Percentiles rank a stretch among this genome's conserved stretches.
Conservation (phyloP, 1,140 invertebrate genomes). For the Drosophila kohkoa region DNA sequence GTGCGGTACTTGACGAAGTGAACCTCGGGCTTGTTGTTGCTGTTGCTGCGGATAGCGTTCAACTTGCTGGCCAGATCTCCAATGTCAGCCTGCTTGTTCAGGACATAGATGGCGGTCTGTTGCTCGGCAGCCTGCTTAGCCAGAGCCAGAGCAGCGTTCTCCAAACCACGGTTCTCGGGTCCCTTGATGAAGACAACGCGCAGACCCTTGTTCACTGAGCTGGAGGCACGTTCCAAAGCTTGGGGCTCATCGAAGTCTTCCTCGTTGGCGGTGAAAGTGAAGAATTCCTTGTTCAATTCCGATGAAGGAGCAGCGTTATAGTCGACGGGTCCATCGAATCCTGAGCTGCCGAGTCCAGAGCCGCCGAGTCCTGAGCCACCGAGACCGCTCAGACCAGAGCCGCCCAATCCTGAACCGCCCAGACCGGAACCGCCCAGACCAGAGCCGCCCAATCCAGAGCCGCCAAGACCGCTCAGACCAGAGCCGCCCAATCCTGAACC, state of each 20-base stretch:
- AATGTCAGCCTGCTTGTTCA: conserved; percentile 73
- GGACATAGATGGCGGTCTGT: conserved; percentile 77
- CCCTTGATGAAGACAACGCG: conserved; percentile 81
- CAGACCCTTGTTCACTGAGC: conserved; percentile 68
- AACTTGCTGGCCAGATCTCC: conserved; percentile 66
- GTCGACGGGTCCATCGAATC: conserved; percentile 50
- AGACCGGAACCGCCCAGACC: conserved; percentile 12
- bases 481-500: conserved; percentile 27
- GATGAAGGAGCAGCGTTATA: conserved; percentile 67
- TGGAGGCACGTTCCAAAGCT: conserved; percentile 55
- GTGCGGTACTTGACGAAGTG: conserved; percentile 76
- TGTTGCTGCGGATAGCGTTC: conserved; percentile 69
- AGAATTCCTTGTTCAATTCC: conserved; percentile 74
- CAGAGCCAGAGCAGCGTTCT: conserved; percentile 73
- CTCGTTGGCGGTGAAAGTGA: conserved; percentile 69
- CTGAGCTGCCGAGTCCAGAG: conserved; percentile 37
- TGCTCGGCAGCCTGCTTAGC: conserved; percentile 78
- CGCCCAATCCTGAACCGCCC: conserved; percentile 23
- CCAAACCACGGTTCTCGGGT: conserved; percentile 75
- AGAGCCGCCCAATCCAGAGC: conserved; percentile 15
- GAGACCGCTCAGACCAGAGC: conserved; percentile 14
- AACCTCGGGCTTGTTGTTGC: conserved; percentile 74
- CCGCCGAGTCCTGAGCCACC: conserved; percentile 40
- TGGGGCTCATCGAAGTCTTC: conserved; percentile 68
- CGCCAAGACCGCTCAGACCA: conserved; percentile 20